Evolutionary conservation across 2,113 vertebrate species (phyloP).

Genomic region (Laterallus jamaicensis): DNA sequence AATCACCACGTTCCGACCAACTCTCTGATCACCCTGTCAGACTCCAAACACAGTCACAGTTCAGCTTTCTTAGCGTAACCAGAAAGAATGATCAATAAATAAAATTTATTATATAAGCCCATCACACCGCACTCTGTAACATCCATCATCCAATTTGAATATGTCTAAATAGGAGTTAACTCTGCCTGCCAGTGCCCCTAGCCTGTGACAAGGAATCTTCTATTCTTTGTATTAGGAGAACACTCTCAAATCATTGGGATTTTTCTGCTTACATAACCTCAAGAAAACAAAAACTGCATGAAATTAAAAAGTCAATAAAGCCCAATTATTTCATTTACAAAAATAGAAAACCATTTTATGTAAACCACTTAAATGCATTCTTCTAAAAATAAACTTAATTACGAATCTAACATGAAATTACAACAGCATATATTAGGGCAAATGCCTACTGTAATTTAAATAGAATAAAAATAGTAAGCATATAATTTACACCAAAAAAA

Average conservation of each 20-base stretch:
- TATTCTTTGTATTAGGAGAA: neutral
- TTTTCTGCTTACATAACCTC: slow-evolving; percentile 37
- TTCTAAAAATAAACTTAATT: slow-evolving; percentile 67
- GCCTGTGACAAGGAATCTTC: neutral
- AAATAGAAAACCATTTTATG: slow-evolving; percentile 53
- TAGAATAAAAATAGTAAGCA: slow-evolving; percentile 57
- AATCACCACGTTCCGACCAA: neutral
- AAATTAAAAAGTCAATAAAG: slow-evolving; percentile 58
- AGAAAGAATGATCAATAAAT: neutral
- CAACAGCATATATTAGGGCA: slow-evolving; percentile 51
- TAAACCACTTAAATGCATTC: slow-evolving; percentile 31
- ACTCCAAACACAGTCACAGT: neutral
- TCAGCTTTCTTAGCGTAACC: neutral
- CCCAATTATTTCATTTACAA: slow-evolving; percentile 57
- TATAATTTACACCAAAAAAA: slow-evolving; percentile 10
- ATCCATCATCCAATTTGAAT: neutral
- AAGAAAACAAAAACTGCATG: slow-evolving; percentile 25
- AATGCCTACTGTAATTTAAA: slow-evolving; percentile 57
- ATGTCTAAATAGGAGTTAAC: neutral
- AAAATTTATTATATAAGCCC: neutral
- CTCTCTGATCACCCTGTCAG: neutral
- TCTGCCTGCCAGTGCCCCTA: neutral
- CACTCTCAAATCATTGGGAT: neutral
- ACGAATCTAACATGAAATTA: slow-evolving; percentile 45
- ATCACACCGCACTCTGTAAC: neutral